phyloP scores from a whole-genome alignment of 2,113 vertebrate species.

The Phalacrocorax carbo region DNA sequence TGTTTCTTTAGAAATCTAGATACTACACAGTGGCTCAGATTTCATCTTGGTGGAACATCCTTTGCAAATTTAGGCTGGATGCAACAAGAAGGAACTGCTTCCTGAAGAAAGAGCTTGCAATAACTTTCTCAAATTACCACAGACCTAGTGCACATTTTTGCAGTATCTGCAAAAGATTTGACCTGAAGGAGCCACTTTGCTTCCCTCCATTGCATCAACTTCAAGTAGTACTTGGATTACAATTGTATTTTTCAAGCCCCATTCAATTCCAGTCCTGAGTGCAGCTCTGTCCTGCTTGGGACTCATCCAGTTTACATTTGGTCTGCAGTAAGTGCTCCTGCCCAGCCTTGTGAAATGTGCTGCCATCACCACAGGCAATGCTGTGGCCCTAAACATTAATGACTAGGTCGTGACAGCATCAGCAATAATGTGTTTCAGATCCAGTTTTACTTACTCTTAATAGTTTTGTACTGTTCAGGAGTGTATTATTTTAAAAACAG shows the following conservation, averaged over 20 bases:
- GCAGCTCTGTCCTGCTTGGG: neutral
- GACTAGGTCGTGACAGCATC: neutral
- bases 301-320: neutral
- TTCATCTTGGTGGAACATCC: neutral
- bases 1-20: neutral
- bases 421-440: neutral
- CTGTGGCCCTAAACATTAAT: neutral
- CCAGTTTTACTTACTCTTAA: neutral
- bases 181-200: neutral
- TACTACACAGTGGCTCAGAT: neutral
- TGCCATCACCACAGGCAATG: neutral
- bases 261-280: neutral
- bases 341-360: neutral
- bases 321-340: neutral
- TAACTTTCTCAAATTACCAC: neutral
- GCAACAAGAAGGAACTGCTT: neutral
- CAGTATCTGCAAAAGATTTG: neutral
- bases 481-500: neutral
- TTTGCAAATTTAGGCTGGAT: neutral
- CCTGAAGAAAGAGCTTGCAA: neutral
- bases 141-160: neutral
- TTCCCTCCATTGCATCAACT: neutral
- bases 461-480: neutral
- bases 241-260: neutral
- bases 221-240: neutral